Evolutionary conservation across 1,140 invertebrate species (phyloP).

Genomic region (Tribolium castaneum): DNA sequence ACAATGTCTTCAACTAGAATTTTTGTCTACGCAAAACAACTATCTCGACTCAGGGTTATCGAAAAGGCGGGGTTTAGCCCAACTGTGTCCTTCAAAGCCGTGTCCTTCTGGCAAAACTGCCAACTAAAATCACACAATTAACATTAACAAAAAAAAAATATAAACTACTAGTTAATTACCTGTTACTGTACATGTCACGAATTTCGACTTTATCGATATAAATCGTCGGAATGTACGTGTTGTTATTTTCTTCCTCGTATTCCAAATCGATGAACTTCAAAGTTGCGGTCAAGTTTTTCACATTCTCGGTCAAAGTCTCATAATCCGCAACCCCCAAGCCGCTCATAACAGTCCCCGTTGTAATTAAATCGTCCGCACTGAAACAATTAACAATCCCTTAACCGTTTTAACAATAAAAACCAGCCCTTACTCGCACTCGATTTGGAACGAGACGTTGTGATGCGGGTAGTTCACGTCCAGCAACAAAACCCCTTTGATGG

Average conservation of each 20-base stretch:
- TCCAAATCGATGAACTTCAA: conserved; percentile 54
- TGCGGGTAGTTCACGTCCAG: conserved; percentile 57
- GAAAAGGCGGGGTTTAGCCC: neutral
- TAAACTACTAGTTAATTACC: conserved; percentile 51
- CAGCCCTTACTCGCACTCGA: conserved; percentile 59
- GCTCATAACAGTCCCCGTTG: conserved; percentile 54
- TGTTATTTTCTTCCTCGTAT: conserved; percentile 48
- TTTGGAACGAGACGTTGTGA: conserved; percentile 53
- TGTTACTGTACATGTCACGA: conserved; percentile 59
- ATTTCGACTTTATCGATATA: conserved; percentile 57
- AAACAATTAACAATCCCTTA: neutral
- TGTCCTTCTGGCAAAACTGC: conserved; percentile 53
- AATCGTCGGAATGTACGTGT: conserved; percentile 38
- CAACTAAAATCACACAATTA: conserved; percentile 47
- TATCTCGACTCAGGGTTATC: conserved; percentile 10
- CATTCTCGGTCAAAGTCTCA: conserved; percentile 46
- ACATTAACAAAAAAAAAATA: neutral
- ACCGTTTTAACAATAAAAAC: neutral
- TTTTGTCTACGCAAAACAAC: neutral
- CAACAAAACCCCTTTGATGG: conserved; percentile 57
- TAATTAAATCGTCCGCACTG: conserved; percentile 55
- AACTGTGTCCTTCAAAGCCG: conserved; percentile 44
- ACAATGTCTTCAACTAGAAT: conserved; percentile 15
- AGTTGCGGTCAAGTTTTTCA: conserved; percentile 49
- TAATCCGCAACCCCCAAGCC: conserved; percentile 53